Evolutionary conservation across 2,797 vertebrate species (phyloP).

Genomic region (Myiothlypis chrysogaster): DNA sequence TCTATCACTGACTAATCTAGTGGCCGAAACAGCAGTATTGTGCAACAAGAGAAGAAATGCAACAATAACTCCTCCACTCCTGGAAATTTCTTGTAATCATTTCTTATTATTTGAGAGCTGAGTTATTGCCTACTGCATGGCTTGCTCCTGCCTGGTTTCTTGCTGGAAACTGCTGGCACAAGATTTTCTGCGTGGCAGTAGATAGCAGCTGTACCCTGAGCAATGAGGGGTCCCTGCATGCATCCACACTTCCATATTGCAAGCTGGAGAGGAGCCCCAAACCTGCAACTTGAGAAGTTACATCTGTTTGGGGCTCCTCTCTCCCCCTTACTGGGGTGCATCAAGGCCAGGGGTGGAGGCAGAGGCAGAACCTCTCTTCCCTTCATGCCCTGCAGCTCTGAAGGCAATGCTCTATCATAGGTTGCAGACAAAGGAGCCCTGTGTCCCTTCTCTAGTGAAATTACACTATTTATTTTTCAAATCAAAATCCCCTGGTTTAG

Average conservation of each 20-base stretch:
- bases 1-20: not conserved
- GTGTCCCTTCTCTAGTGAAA: not conserved
- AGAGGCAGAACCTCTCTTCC: fast-evolving
- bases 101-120: not conserved
- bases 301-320: not conserved
- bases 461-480: not conserved
- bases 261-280: not conserved
- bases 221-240: fast-evolving
- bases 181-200: not conserved
- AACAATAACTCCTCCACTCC: not conserved
- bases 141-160: not conserved
- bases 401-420: not conserved
- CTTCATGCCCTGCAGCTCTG: fast-evolving
- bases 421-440: not conserved
- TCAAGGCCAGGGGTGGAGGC: fast-evolving
- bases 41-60: not conserved
- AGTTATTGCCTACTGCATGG: not conserved
- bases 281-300: not conserved
- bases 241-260: fast-evolving
- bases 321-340: not conserved
- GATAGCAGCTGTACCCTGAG: not conserved
- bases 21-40: not conserved
- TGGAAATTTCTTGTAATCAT: not conserved
- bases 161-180: not conserved
- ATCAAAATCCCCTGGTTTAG: not conserved